Evolutionary conservation across 2,888 invertebrate species (phyloP), one percentile per base, ranked within the genome.

Genomic region (Orthonychiurus folsomi): DNA sequence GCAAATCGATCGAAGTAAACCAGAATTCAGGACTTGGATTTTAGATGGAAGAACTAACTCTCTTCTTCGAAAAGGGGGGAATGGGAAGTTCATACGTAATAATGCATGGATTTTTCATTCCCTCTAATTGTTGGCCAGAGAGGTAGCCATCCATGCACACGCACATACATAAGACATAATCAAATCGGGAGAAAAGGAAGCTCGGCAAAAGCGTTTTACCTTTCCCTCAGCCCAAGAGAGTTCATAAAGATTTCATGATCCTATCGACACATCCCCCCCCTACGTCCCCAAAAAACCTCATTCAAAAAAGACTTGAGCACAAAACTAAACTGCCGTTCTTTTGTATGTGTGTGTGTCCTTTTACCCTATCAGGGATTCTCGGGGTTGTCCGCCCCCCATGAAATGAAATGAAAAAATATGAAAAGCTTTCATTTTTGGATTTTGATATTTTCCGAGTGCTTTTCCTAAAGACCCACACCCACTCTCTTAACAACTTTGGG

Each of bases 181-280:
- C 61, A 60, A 64, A 63, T 61, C 59, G 61, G 61, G 61, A 59
- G 59, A 55, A 50, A 48, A 47, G 48, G 59, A 15, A 37, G 37
- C 15, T 37, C 37, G n/a, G n/a, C 37, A 5, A 15, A 37, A 15
- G 9, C 37, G 37, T 37, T 37, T 37, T 5, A 5, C 37, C 15
- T 37, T 15, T 37, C 37, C 37, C 37, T 37, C 15, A 5, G 37
- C n/a, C n/a, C 58, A 52, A 50, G 60, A 60, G 63, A 63, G 58
- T 61, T 64, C 64, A 64, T 64, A 64, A 64, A 64, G 64, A 64
- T 64, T 64, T 64, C 64, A 64, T 28, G 56, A 64, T 59, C 64
- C 61, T 61, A 59, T 61, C 59, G 56, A 56, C 64, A 59, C 64
- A 64, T 64, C 64, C 61, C 52, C 52, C 61, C 56, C n/a, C n/a